phyloP scores from a whole-genome alignment of 2,888 invertebrate species.

The Atethmia centrago region DNA sequence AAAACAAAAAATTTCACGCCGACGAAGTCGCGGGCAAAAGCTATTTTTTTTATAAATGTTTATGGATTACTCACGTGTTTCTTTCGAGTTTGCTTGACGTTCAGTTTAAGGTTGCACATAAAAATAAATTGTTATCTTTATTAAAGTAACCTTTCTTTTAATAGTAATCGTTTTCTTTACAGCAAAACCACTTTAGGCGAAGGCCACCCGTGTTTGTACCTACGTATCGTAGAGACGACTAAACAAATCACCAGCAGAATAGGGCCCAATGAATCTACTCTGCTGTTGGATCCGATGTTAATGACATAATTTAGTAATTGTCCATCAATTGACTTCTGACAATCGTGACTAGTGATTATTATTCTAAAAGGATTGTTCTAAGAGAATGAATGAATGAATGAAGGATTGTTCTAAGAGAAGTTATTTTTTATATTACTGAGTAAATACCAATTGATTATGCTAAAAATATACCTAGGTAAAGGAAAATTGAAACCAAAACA shows the following conservation, averaged over 20 bases:
- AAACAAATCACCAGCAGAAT: neutral
- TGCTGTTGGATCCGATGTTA: neutral
- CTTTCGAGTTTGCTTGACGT: neutral
- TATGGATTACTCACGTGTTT: neutral
- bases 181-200: no score
- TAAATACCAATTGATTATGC: neutral
- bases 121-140: neutral
- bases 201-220: neutral
- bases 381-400: no score
- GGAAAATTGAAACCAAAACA: neutral
- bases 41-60: neutral
- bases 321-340: constrained; percentile 4
- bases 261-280: neutral
- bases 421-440: neutral
- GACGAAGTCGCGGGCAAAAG: neutral
- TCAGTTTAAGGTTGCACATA: neutral
- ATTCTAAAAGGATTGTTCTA: constrained; percentile 30
- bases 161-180: neutral
- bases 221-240: neutral
- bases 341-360: constrained; percentile 7
- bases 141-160: neutral
- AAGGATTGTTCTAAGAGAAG: constrained; percentile 16
- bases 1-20: neutral
- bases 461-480: neutral
- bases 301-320: constrained; percentile 35